Evolutionary conservation across 2,797 vertebrate genomes (phyloP), one percentile per base, ranked within the genome.

Genomic region (Chloroceryle amazona): DNA sequence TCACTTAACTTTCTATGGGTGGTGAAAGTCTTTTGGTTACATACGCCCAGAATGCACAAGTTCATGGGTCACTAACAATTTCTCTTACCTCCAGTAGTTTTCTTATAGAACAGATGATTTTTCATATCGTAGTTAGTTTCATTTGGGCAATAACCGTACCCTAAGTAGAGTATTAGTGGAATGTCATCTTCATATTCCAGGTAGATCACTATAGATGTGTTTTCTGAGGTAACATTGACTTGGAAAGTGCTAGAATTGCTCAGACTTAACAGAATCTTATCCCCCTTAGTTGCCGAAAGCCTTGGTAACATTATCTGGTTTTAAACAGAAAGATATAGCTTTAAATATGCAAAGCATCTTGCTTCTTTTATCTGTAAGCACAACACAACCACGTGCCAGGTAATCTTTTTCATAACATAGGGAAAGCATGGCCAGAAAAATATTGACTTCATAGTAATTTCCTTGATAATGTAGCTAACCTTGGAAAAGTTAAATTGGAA

Each of bases 221-320:
- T 98, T 37, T 96, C 92, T 7, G 97, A 98, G 2, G 98, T 99
- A 74, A 99, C 31, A 9, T 99, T 99, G 90, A 99, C 98, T 95
- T 98, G 96, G 86, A 99, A 92, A 86, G 98, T 98, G 94, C 98
- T 99, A 66, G 98, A 98, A 95, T 98, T 98, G 74, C 97, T 97
- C 79, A 99, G 96, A 91, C 98, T 98, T 97, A 99, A 83, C 83
- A 98, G 65, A 5, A 98, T 99, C 44, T 97, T 99, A 80, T 98
- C 98, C 37, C 98, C 96, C 39, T 97, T 97, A 21, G 89, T 90
- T 42, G 89, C 83, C 3, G 98, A 97, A 66, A 89, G 96, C 70
- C 98, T 98, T 15, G 99, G 99, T 49, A 99, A 97, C 55, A 99
- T 96, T 94, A 99, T 99, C 99, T 99, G 92, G 17, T 93, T 89